Base-by-base conservation (phyloP, 2,113 vertebrate genomes). In the Tragelaphus imberbis region DNA sequence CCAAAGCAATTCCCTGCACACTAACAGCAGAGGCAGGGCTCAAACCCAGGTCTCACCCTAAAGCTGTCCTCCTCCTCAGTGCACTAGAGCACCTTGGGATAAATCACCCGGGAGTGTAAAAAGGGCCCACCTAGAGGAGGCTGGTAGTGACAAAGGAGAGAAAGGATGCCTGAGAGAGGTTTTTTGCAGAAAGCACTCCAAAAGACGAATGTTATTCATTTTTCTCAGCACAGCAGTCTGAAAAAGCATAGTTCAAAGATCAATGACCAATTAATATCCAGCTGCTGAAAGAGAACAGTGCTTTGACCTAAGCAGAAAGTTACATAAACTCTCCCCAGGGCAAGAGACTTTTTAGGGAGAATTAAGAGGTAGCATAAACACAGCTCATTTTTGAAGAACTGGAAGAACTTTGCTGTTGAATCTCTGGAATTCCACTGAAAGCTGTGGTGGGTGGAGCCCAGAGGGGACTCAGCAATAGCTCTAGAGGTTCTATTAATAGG, bases 201-300 rank as follows among this genome's bases (percentile, higher is more conserved):
- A 53, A 95, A 85, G 30, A 71, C 14, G 75, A 61, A 65, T 55
- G 23, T 3, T 87, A 87, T 77, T 79, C 61, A 16, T 86, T 92
- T 75, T 89, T 91, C 65, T 79, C 36, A 81, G 28, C 9, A 36
- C 36, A 81, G 68, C 16, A 40, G 53, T 23, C 53, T 81, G 81
- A 65, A 95, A 84, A 90, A 40, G 11, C 25, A 88, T n/a, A 90
- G 92, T 65, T 95, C 75, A 97, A 94, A 97, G 90, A 82, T 84
- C 61, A 87, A 53, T 79, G 90, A 80, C 88, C 47, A 80, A 84
- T 90, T 87, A 92, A 33, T 59, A 28, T 90, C 17, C 65, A 82
- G 49, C 88, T 82, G 47, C 53, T 15, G 3, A 81, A 89, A 84
- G 89, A 55, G 56, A 87, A 61, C 12, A 13, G 23, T 49, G 47